Conservation (phyloP, 1,140 invertebrate genomes). For the Drosophila oshimai region DNA sequence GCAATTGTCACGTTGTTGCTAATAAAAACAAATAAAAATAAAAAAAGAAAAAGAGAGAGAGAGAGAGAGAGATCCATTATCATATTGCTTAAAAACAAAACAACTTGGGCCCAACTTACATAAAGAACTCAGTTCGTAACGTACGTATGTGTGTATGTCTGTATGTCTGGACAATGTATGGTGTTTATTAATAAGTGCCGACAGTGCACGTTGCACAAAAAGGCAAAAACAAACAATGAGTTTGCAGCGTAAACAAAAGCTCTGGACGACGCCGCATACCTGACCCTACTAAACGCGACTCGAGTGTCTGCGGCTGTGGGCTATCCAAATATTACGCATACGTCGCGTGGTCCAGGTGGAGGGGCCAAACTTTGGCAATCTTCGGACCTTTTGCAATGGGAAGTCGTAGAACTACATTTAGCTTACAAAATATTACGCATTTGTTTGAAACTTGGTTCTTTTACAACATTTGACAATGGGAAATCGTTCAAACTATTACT, state of each 20-base stretch:
- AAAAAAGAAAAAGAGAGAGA: neutral
- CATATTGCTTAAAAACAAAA: slow-evolving; percentile 25
- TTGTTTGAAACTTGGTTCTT: neutral
- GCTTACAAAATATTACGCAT: no score
- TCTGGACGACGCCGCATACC: neutral
- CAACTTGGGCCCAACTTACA: slow-evolving; percentile 23
- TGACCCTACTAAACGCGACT: slow-evolving; percentile 5
- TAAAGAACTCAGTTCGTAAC: slow-evolving; percentile 32
- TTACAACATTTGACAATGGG: neutral
- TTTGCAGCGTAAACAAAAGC: slow-evolving; percentile 29
- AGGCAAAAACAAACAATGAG: neutral
- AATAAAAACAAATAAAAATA: slow-evolving; percentile 4
- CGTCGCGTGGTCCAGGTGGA: slow-evolving; percentile 5
- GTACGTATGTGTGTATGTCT: neutral
- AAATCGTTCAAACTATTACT: neutral
- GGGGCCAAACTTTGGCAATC: no score
- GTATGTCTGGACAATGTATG: no score
- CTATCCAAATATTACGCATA: slow-evolving; percentile 23
- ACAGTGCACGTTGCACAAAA: slow-evolving; percentile 25
- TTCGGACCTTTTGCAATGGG: neutral
- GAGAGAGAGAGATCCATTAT: slow-evolving; percentile 7
- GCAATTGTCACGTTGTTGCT: slow-evolving; percentile 32
- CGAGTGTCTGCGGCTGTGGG: neutral
- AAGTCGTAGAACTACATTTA: no score
- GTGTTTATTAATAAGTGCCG: slow-evolving; percentile 38